Base-by-base conservation (phyloP, 2,113 vertebrate species). In the Xiphophorus hellerii region DNA sequence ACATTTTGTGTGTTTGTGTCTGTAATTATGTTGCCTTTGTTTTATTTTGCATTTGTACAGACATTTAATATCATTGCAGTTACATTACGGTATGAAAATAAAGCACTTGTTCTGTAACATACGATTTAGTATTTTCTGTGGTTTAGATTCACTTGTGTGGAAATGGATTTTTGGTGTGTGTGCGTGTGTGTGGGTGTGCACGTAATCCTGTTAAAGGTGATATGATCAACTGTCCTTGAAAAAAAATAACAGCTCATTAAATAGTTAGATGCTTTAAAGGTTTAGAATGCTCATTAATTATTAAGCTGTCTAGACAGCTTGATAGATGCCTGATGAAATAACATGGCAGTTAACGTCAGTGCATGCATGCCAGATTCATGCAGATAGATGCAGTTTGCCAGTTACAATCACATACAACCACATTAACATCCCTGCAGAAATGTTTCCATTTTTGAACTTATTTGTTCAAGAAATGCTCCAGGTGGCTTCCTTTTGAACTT, bases 1-100 rank as follows among this genome's bases (percentile, higher is more conserved):
- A 96, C 96, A 96, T 94, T 96, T 95, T 73, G 20, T 66, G 44
- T 51, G 30, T 37, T 20, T 95, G 95, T 96, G 88, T 90, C 93
- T 96, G 93, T 97, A 95, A 97, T 93, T 94, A 95, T 92, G 88
- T 86, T 74, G 93, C 95, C 92, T 91, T 93, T 92, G 51, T 58
- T 48, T 94, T 95, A 93, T 96, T 96, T 96, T 96, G 95, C 95
- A 96, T 97, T 97, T 98, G 98, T 99, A 98, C 96, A 99, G 97
- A 97, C 97, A 96, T 97, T 96, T 96, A 96, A 95, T 96, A 96
- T 97, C 96, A 96, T 95, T 86, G 96, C 96, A 96, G 96, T 96
- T 97, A 95, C 96, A 96, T 92, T 98, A 97, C 95, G 78, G 88
- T 93, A 94, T 92, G 93, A 91, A 94, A 99, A 99, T 99, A 99